Evolutionary conservation across 2,113 vertebrate species (phyloP), one percentile per base, ranked within the genome.

Genomic region (Panthera uncia): DNA sequence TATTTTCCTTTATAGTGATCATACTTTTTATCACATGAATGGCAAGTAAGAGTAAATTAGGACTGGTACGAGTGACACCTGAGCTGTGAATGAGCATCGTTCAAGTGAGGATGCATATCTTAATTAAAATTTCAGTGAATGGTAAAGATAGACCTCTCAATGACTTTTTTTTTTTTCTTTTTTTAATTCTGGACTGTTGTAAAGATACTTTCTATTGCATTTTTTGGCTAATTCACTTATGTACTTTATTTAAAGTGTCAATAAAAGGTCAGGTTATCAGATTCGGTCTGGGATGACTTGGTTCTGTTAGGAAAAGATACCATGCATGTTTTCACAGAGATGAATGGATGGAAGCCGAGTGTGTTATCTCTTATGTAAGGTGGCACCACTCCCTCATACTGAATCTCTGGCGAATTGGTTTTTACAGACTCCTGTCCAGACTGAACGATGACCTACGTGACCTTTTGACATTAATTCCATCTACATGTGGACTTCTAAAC

Each of bases 11-110:
- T 94, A 95, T 65, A 94, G 18, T 74, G 78, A 66, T 93, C 95
- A 96, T 74, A 86, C 12, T 68, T 94, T 94, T 90, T 84, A 97
- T 55, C 71, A 63, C 94, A 48, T 79, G 18, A 95, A 91, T 31
- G 96, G 16, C 31, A 97, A 93, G 8, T 85, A 85, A 91, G 80
- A 50, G 41, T 8, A 80, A 97, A 76, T 89, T 50, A 52, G 93
- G 65, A 90, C 95, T 89, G 57, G 91, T 33, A 4, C 13, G 36
- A 3, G 25, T 33, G 65, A 5, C 3, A 94, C 65, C n/a, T 61
- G 50, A 93, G 27, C 7, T 80, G 25, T 41, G 81, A 57, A 94
- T 76, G 19, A 66, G 10, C 41, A 16, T 10, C 19, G 1, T 89
- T 95, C 38, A 86, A 66, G 3, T 71, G 18, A 87, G 27, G 10